Evolutionary conservation across 1,140 invertebrate species (phyloP).

Genomic region (Ostrea denselamellosa): DNA sequence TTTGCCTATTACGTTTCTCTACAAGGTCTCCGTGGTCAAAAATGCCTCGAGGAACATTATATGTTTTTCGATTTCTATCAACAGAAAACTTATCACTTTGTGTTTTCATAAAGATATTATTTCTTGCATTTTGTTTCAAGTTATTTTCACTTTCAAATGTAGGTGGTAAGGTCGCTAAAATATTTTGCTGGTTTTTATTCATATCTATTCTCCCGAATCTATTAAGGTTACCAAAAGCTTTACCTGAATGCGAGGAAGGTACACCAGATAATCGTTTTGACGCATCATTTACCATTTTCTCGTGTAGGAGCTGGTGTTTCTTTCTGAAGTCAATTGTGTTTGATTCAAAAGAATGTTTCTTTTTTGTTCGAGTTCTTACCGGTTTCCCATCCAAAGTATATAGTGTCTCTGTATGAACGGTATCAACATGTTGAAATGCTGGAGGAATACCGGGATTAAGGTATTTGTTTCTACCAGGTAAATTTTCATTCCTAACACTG

Average conservation of each 20-base stretch:
- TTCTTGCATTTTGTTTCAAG: not conserved
- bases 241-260: not conserved
- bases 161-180: slow-evolving; percentile 6
- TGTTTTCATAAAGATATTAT: not conserved
- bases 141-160: not conserved
- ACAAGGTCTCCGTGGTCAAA: not conserved
- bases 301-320: not conserved
- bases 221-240: not conserved
- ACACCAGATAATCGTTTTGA: not conserved
- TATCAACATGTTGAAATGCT: slow-evolving; percentile 18
- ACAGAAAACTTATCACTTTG: not conserved
- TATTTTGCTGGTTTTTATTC: not conserved
- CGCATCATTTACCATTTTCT: slow-evolving; percentile 11
- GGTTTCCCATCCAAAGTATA: slow-evolving; percentile 10
- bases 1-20: not conserved
- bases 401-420: not conserved
- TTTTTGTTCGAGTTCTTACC: not conserved
- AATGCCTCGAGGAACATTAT: slow-evolving; percentile 18
- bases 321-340: slow-evolving; percentile 9
- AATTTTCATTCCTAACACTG: not conserved
- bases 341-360: slow-evolving; percentile 17
- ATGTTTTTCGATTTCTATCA: not conserved
- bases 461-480: not conserved
- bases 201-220: not conserved
- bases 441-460: not conserved